Base-by-base conservation (phyloP, 2,797 vertebrate species). In the Todus mexicanus region DNA sequence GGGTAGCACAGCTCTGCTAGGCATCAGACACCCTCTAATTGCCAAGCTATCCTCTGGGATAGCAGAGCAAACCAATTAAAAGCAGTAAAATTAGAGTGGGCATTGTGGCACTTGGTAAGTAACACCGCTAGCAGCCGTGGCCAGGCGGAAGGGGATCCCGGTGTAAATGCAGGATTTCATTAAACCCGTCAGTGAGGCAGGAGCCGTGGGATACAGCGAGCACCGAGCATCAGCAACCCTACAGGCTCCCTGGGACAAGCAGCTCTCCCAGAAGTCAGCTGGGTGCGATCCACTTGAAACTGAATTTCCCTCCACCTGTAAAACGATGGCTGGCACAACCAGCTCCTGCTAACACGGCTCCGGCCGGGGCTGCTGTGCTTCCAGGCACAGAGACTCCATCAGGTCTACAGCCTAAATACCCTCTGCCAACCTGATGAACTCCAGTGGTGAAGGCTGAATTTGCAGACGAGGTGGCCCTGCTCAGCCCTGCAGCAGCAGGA, bases 51-150 rank as follows among this genome's bases (percentile, higher is more conserved):
- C 90, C 88, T 75, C 75, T 47, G 88, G 94, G 88, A 71, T 40
- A 76, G 74, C 40, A 57, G 27, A 84, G 78, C n/a, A 89, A 96
- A 73, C 56, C 91, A 95, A 89, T 90, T 94, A 91, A 90, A 90
- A 91, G 60, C 77, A 76, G 60, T 7, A 59, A 82, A 82, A 91
- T 19, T 21, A 79, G 83, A 90, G 51, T 7, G 14, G 81, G 75
- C 57, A 45, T 20, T 42, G 61, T 84, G 75, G 25, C 43, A 43
- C 50, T 93, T 56, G 51, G 77, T 87, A 88, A 56, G 50, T 10
- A 12, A 43, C 2, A 27, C 14, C 8, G 21, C 26, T 9, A 66
- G 87, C 59, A 53, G 78, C 42, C 9, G 6, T 75, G 80, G 66
- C 73, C 75, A 63, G 45, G 33, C 4, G 40, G 51, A 53, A 33